Evolutionary conservation across 2,113 vertebrate genomes (phyloP).

Genomic region (Leucoraja erinaceus): DNA sequence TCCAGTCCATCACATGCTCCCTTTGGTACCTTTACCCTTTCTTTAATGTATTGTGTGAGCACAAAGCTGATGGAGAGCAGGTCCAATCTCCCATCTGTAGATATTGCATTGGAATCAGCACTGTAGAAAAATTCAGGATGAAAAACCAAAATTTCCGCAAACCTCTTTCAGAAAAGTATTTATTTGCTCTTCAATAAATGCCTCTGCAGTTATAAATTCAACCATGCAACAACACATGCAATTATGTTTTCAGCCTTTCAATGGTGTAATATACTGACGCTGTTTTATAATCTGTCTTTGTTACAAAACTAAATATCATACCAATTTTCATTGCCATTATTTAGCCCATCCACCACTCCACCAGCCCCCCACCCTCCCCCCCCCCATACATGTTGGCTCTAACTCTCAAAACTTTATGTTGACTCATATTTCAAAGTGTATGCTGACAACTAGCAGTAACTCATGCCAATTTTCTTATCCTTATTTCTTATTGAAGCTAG

Average conservation of each 20-base stretch:
- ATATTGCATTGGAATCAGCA: background rate
- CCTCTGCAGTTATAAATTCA: background rate
- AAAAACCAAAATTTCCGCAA: background rate
- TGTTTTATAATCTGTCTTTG: too few relatives aligned
- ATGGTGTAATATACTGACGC: background rate
- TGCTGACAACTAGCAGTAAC: background rate
- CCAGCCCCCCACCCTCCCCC: too few relatives aligned
- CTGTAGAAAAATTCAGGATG: background rate
- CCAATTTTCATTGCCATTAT: background rate
- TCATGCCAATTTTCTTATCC: background rate
- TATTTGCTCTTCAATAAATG: background rate
- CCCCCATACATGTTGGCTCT: too few relatives aligned
- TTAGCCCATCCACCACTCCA: background rate
- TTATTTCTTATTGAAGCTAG: background rate
- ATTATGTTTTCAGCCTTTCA: background rate
- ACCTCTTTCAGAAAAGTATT: background rate
- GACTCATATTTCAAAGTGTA: background rate
- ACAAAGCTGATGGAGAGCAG: background rate
- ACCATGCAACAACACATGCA: background rate
- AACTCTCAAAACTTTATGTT: too few relatives aligned
- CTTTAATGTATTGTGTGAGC: background rate
- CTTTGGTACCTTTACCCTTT: background rate
- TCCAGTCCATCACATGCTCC: background rate
- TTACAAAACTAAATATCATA: background rate
- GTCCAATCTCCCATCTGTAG: background rate